Evolutionary conservation across 2,888 invertebrate species (phyloP), one percentile per base, ranked within the genome.

Genomic region (Tinea trinotella): DNA sequence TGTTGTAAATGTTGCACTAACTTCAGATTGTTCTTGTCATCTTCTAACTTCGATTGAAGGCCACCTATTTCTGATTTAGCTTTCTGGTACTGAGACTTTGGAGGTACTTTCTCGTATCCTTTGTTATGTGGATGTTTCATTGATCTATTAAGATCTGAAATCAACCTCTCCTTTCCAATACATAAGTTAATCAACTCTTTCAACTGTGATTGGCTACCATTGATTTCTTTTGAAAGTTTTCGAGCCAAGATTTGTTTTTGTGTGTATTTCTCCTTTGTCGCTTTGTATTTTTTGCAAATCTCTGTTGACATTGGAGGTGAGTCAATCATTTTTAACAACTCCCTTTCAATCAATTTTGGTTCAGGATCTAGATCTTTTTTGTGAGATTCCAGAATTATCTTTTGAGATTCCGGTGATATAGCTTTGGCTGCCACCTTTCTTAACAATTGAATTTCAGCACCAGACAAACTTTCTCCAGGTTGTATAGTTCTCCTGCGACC

Each of bases 141-240:
- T 49, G 77, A 68, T 66, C 71, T 80, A 1, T 80, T 77, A 61
- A 93, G 81, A 61, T 93, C 93, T 62, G 89, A 88, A 59, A 93
- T 91, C 49, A 93, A 86, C 62, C 91, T 90, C 68, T 93, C 91
- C 71, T 93, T 94, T 1, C 81, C 77, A 62, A 86, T 78, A 62
- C 86, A 87, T 18, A 92, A 87, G 64, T 90, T 88, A 62, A 93
- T 91, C 18, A 94, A 75, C 70, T 94, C 93, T 60, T 90, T 89
- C 2, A 93, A 85, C 67, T 92, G 91, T 58, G 90, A 87, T 62
- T 92, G 89, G 34, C 90, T 90, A 13, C 89, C 88, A 56, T 89
- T 89, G 50, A 92, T 88, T 70, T 92, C 91, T 57, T 82, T 85
- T 18, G 83, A 82, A 20, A 87, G 64, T 62, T 86, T 87, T 55